Percentiles rank a stretch among this genome's conserved stretches.
Evolutionary conservation across 2,888 invertebrate genomes (phyloP).

Genomic region (Catocala nupta): DNA sequence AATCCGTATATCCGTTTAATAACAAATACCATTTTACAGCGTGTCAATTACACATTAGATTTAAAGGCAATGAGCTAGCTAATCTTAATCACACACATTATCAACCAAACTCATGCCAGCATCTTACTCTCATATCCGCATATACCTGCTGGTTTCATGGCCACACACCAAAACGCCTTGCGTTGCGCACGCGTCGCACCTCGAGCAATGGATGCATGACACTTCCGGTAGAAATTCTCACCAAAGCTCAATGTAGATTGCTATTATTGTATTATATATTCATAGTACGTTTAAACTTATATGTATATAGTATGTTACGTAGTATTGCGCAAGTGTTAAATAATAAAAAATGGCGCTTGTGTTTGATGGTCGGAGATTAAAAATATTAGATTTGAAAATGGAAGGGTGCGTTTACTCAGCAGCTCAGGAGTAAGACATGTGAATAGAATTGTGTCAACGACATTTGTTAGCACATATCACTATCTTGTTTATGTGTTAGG

Average conservation of each 20-base stretch:
- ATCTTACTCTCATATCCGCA: conserved; percentile 41
- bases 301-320: conserved; percentile 6
- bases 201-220: conserved; percentile 46
- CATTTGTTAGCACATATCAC: too few relatives aligned
- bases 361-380: too few relatives aligned
- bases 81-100: conserved; percentile 16
- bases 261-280: conserved; percentile 12
- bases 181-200: conserved; percentile 51
- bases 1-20: too few relatives aligned
- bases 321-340: conserved; percentile 21
- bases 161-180: conserved; percentile 55
- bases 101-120: conserved; percentile 11
- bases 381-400: too few relatives aligned
- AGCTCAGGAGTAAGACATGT: too few relatives aligned
- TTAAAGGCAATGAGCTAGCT: not conserved
- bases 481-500: too few relatives aligned
- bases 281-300: not conserved
- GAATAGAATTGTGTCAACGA: too few relatives aligned
- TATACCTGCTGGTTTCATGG: conserved; percentile 52
- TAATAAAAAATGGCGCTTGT: conserved; percentile 6
- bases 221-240: conserved; percentile 71
- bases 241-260: conserved; percentile 32
- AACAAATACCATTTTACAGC: too few relatives aligned
- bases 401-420: too few relatives aligned
- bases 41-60: not conserved